phyloP scores from a whole-genome alignment of 2,797 vertebrate genomes.

The Merluccius polli region DNA sequence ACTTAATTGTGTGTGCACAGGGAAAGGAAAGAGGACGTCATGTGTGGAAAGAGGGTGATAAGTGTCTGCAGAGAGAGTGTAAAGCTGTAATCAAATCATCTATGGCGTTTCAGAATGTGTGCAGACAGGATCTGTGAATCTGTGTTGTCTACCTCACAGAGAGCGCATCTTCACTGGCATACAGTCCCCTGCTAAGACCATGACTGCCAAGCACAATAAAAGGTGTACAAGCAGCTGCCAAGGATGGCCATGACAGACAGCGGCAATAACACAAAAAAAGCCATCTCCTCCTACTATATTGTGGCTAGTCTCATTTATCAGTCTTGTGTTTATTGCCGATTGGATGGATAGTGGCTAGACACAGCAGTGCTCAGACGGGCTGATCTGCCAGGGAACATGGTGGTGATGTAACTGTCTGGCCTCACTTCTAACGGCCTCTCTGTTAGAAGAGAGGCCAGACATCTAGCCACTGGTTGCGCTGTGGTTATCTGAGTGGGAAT shows the following conservation, averaged over 20 bases:
- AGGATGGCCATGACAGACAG: not conserved
- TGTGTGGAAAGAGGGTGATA: not conserved
- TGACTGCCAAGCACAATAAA: not conserved
- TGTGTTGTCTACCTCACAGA: not conserved
- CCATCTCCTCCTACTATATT: not conserved
- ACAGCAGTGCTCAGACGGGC: not conserved
- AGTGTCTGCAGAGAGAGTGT: slow-evolving; percentile 10
- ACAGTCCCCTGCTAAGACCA: not conserved
- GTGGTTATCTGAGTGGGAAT: not conserved
- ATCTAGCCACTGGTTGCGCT: not conserved
- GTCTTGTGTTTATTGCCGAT: not conserved
- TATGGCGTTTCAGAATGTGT: slow-evolving; percentile 15
- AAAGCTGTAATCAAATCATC: slow-evolving; percentile 33
- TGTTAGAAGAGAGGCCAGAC: not conserved
- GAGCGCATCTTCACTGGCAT: not conserved
- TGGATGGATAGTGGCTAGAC: not conserved
- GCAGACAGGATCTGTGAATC: not conserved
- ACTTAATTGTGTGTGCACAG: slow-evolving; percentile 22
- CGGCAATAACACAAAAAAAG: not conserved
- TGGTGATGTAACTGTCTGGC: not conserved
- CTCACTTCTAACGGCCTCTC: not conserved
- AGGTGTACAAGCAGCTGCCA: not conserved
- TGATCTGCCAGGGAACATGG: not conserved
- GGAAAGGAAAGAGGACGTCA: not conserved
- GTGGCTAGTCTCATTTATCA: not conserved